Percentiles rank a stretch among this genome's conserved stretches.
These are phyloP conservation scores for Oreohelix idahoensis DNA, from an alignment of 1,140 invertebrate genomes.

Conservation along the genomic window DNA sequence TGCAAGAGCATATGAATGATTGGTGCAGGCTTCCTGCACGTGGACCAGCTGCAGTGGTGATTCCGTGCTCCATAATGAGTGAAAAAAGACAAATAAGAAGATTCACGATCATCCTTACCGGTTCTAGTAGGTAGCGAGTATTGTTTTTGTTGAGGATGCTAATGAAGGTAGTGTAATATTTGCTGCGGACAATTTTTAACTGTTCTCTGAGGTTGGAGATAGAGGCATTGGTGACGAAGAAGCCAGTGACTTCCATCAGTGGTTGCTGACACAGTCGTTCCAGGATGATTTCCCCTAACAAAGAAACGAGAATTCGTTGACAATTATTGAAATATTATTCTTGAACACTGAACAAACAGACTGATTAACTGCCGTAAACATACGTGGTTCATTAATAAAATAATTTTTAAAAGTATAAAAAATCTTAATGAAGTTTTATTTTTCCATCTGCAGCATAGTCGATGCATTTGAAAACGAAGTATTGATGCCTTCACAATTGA, in stretches of 20 bases:
- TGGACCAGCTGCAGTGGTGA: too few species aligned
- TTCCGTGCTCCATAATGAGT: too few species aligned
- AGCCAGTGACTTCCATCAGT: slow-evolving; percentile 47
- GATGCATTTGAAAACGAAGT: too few species aligned
- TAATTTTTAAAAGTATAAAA: too few species aligned
- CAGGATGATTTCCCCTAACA: slow-evolving; percentile 46
- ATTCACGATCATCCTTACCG: too few species aligned
- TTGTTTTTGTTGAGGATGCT: slow-evolving; percentile 47
- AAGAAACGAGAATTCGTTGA: background rate
- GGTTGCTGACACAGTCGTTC: slow-evolving; percentile 43
- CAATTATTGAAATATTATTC: background rate
- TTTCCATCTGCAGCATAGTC: too few species aligned
- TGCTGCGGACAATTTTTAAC: slow-evolving; percentile 51
- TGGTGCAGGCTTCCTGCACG: too few species aligned
- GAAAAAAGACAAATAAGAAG: too few species aligned
- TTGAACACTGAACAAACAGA: background rate
- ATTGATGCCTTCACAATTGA: too few species aligned
- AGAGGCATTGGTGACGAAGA: slow-evolving; percentile 38
- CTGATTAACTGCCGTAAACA: slow-evolving; percentile 26
- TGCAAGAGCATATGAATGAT: too few species aligned
- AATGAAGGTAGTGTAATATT: slow-evolving; percentile 48
- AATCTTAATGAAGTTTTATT: too few species aligned
- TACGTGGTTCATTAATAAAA: background rate
- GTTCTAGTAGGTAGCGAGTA: slow-evolving; percentile 47
- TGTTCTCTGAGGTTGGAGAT: slow-evolving; percentile 35